phyloP scores from a whole-genome alignment of 1,140 invertebrate species.

The Vanessa tameamea region DNA sequence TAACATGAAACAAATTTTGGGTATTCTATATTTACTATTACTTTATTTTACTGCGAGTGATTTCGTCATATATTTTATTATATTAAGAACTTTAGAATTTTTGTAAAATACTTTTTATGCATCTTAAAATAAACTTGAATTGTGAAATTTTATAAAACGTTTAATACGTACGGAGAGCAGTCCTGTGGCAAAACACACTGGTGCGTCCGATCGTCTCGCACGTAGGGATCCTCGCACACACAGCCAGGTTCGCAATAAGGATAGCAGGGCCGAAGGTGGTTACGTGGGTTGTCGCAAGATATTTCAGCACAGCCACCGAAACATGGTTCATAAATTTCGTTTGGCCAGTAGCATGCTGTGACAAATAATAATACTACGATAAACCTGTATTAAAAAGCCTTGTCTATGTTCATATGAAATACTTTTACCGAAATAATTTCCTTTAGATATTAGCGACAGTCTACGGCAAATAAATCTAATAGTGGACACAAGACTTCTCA shows the following conservation, averaged over 20 bases:
- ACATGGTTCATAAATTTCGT: slow-evolving; percentile 70
- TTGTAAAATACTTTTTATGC: too few relatives aligned
- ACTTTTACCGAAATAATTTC: neutral
- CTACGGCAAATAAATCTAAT: slow-evolving; percentile 57
- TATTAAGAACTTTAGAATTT: too few relatives aligned
- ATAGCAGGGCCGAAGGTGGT: slow-evolving; percentile 71
- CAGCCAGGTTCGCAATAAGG: slow-evolving; percentile 75
- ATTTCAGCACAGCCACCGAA: slow-evolving; percentile 73
- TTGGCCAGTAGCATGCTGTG: slow-evolving; percentile 70
- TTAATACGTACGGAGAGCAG: slow-evolving; percentile 67
- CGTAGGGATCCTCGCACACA: slow-evolving; percentile 70
- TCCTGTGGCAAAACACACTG: slow-evolving; percentile 72
- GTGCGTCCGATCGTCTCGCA: slow-evolving; percentile 71
- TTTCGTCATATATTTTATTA: neutral
- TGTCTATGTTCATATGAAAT: too few relatives aligned
- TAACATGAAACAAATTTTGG: neutral
- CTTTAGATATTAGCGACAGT: slow-evolving; percentile 11
- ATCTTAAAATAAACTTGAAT: too few relatives aligned
- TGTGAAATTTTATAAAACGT: neutral
- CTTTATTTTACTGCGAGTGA: too few relatives aligned
- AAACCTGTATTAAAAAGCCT: too few relatives aligned
- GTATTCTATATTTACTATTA: too few relatives aligned
- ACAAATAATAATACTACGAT: neutral
- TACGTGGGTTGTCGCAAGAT: slow-evolving; percentile 72
- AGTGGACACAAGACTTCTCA: slow-evolving; percentile 49